Base-by-base conservation (phyloP, 1,140 invertebrate species). In the Aporrectodea caliginosa region DNA sequence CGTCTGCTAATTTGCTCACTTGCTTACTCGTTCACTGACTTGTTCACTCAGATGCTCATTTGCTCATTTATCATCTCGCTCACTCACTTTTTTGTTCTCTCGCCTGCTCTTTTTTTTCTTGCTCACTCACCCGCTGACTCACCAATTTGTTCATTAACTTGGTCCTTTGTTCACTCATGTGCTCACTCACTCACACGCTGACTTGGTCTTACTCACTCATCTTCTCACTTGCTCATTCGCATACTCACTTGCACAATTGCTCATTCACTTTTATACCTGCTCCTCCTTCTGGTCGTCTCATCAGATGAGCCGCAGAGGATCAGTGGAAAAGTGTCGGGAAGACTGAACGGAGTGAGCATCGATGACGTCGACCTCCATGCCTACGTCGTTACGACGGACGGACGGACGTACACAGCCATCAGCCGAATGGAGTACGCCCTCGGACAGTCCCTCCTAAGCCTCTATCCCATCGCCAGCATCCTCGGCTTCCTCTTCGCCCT, bases 401-500 rank as follows among this genome's bases (percentile, higher is more conserved):
- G 94, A 1, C 90, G 95, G 79, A 92, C 93, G 1, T 98, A 98
- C 85, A 97, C 95, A 0, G 96, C 96, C 6, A 90, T 98, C 27
- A 95, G 94, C 1, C 92, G 92, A 75, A 90, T 96, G 1, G 92
- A 92, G 0, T 86, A 90, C 22, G 87, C 90, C 27, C 89, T 96
- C 35, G 96, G 94, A 0, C 91, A 90, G 27, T 92, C 93, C 83
- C 89, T 97, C 81, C 94, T 96, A 85, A 90, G 94, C 29, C 88
- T 97, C 0, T 92, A 92, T 79, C 91, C 93, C 2, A 86, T 98
- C 1, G 94, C 94, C 1, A 91, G 91, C 29, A 91, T 94, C 0
- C 92, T 97, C 73, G 95, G 94, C 14, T 98, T 95, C 94, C 87
- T 98, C 0, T 98, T 98, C 87, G 95, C 96, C 2, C 93, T 93